Conservation (phyloP, 2,888 invertebrate species). For the Neoscelio sp. region DNA sequence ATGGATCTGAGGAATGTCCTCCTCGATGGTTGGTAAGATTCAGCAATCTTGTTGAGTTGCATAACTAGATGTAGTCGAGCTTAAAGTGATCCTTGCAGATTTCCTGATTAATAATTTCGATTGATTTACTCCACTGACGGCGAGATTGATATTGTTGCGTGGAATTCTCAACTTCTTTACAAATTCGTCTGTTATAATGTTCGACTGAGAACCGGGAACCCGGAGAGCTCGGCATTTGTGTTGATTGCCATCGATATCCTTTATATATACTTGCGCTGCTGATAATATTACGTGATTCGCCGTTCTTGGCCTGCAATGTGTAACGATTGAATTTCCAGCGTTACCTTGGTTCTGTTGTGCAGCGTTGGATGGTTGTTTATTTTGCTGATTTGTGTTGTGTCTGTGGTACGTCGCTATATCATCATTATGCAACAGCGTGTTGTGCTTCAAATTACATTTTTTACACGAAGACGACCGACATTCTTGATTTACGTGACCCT, state of each 20-base stretch:
- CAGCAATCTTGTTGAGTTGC: conserved; percentile 3
- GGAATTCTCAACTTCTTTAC: neutral
- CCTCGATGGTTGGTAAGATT: neutral
- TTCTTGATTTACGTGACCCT: neutral
- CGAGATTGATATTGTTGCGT: neutral
- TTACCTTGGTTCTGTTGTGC: neutral
- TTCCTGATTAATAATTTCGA: neutral
- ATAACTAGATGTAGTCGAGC: conserved; percentile 4
- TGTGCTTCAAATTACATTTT: conserved; percentile 14
- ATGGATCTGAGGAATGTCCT: conserved; percentile 5
- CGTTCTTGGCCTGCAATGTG: neutral
- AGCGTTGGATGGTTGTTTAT: too few relatives aligned
- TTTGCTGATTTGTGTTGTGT: neutral
- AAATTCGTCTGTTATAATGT: conserved; percentile 8
- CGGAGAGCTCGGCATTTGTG: conserved; percentile 6
- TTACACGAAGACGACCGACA: conserved; percentile 19
- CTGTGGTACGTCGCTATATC: neutral
- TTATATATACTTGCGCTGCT: conserved; percentile 12
- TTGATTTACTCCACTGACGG: neutral
- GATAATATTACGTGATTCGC: neutral
- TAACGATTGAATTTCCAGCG: neutral
- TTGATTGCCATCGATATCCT: conserved; percentile 13
- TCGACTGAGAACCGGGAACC: conserved; percentile 11
- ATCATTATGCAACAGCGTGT: conserved; percentile 9
- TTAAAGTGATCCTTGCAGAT: neutral